Evolutionary conservation across 2,888 invertebrate species (phyloP).

Genomic region (Tanypteryx hageni): DNA sequence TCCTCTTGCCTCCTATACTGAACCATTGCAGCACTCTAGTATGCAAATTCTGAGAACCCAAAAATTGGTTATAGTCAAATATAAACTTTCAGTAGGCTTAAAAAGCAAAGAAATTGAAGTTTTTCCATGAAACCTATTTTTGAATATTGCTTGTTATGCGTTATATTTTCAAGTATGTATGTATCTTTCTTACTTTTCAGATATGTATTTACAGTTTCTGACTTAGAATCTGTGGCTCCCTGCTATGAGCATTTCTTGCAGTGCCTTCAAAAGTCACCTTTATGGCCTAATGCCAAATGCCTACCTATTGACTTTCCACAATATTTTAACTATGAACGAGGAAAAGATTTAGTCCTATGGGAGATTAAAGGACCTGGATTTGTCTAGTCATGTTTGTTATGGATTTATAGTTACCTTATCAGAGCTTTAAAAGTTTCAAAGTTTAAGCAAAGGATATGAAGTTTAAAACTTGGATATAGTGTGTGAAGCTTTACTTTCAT

Average conservation of each 20-base stretch:
- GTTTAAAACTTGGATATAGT: no score
- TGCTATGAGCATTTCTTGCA: slow-evolving; percentile 90
- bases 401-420: no score
- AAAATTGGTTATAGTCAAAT: neutral
- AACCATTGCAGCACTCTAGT: no score
- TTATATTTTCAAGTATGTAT: neutral
- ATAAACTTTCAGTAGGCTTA: neutral
- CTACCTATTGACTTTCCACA: slow-evolving; percentile 81
- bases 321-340: slow-evolving; percentile 88
- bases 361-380: slow-evolving; percentile 76
- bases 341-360: slow-evolving; percentile 86
- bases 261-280: slow-evolving; percentile 75
- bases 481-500: no score
- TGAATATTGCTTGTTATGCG: neutral
- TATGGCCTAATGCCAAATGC: neutral
- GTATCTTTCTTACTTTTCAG: slow-evolving; percentile 72
- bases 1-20: no score
- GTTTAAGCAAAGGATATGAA: no score
- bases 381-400: neutral
- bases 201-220: slow-evolving; percentile 89
- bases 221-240: slow-evolving; percentile 89
- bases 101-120: neutral
- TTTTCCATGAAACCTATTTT: neutral
- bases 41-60: no score
- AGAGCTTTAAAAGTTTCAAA: no score